These are phyloP conservation scores for Lipophrys pholis DNA, from an alignment of 2,113 vertebrate genomes.

Conservation along the genomic window DNA sequence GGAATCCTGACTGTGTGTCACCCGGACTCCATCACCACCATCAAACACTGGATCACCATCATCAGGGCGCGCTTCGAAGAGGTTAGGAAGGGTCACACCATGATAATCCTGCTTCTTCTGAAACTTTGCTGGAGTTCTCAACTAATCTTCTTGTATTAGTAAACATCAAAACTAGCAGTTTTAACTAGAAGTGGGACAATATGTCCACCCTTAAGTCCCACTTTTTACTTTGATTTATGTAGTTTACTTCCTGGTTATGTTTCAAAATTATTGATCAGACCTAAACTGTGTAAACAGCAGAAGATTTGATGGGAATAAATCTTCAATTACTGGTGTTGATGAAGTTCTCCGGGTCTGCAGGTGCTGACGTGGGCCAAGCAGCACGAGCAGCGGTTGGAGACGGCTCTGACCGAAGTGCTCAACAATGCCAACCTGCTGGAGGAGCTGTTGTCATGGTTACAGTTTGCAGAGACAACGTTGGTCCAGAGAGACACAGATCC, in stretches of 20 bases:
- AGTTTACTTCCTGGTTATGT: too few species aligned
- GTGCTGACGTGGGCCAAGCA: constrained; percentile 98
- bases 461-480: constrained; percentile 95
- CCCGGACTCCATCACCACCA: constrained; percentile 96
- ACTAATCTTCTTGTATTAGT: too few species aligned
- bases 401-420: constrained; percentile 90
- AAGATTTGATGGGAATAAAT: too few species aligned
- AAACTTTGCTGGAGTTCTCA: too few species aligned
- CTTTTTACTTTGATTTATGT: too few species aligned
- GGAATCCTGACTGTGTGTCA: constrained; percentile 92
- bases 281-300: too few species aligned
- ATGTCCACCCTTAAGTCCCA: too few species aligned
- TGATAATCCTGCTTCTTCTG: too few species aligned
- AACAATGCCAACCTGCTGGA: constrained; percentile 95
- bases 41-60: constrained; percentile 99
- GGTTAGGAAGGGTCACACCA: constrained; percentile 73
- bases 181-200: too few species aligned
- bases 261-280: too few species aligned
- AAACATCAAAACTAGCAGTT: too few species aligned
- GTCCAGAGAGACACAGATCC: constrained; percentile 93
- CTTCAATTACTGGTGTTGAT: too few species aligned
- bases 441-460: constrained; percentile 95
- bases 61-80: constrained; percentile 97
- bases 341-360: constrained; percentile 67
- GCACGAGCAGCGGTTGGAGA: constrained; percentile 95